Evolutionary conservation across 37 sponge, comb jelly and placozoan species (phyloP).

Genomic region (Amphimedon queenslandica): DNA sequence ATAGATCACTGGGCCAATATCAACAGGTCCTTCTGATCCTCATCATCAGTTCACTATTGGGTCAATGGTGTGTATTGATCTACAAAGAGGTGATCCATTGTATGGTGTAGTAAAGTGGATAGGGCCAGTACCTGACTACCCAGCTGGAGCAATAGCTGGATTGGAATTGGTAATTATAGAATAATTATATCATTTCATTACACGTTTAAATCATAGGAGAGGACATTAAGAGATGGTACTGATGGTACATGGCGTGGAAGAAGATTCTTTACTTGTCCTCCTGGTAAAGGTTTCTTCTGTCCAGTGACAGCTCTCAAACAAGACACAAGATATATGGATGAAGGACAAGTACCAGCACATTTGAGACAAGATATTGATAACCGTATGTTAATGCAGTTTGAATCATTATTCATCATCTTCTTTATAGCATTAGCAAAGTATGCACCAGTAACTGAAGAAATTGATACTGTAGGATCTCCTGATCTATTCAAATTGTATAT

Average conservation of each 20-base stretch:
- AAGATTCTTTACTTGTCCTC: slow-evolving; percentile 52
- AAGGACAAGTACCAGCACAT: not conserved
- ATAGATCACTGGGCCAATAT: too few species aligned
- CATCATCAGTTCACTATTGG: not conserved
- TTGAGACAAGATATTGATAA: not conserved
- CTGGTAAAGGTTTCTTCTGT: slow-evolving; percentile 48
- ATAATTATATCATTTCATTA: too few species aligned
- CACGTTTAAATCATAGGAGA: slow-evolving; percentile 49
- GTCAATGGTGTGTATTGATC: not conserved
- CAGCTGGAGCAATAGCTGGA: slow-evolving; percentile 49
- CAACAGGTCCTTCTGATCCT: not conserved
- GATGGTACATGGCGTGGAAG: slow-evolving; percentile 43
- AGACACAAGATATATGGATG: slow-evolving; percentile 36
- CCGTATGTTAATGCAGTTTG: slow-evolving; percentile 25
- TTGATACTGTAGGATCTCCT: not conserved
- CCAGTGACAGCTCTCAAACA: slow-evolving; percentile 19
- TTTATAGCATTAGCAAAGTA: not conserved
- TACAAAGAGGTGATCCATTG: not conserved
- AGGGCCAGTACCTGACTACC: slow-evolving; percentile 33
- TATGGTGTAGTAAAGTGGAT: slow-evolving; percentile 65
- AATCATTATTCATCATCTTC: too few species aligned
- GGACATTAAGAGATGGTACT: slow-evolving; percentile 36
- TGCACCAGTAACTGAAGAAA: not conserved
- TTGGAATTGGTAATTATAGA: slow-evolving; percentile 74
- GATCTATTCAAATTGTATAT: slow-evolving; percentile 16